Evolutionary conservation across 2,797 vertebrate genomes (phyloP).

Genomic region (Meriones psammophilus): DNA sequence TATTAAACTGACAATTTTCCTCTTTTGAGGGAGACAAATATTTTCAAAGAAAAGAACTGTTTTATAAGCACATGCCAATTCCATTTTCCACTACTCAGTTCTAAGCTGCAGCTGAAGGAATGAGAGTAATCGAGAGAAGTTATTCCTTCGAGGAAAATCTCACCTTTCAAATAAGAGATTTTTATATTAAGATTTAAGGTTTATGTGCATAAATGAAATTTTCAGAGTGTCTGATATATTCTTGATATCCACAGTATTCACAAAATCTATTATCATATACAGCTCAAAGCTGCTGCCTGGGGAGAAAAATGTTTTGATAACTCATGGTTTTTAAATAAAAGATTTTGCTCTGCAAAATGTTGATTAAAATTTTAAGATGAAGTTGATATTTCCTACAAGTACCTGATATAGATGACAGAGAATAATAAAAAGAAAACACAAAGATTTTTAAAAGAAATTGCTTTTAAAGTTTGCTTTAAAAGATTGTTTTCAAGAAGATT

Average conservation of each 20-base stretch:
- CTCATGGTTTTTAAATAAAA: constrained; percentile 69
- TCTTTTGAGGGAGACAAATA: not conserved
- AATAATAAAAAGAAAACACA: constrained; percentile 57
- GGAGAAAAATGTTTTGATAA: constrained; percentile 73
- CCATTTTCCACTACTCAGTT: not conserved
- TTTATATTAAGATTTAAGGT: constrained; percentile 57
- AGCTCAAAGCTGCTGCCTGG: constrained; percentile 62
- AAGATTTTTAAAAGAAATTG: constrained; percentile 59
- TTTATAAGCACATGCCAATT: not conserved
- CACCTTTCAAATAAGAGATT: constrained; percentile 46
- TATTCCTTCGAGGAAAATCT: constrained; percentile 47
- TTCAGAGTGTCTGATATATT: constrained; percentile 35
- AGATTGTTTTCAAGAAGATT: constrained; percentile 63
- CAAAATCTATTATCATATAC: constrained; percentile 52
- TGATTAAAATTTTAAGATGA: constrained; percentile 81
- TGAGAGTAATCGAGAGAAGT: not conserved
- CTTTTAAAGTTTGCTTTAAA: constrained; percentile 1
- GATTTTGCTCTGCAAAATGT: constrained; percentile 75
- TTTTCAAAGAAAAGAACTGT: not conserved
- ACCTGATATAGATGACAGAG: constrained; percentile 22
- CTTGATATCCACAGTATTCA: constrained; percentile 46
- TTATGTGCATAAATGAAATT: constrained; percentile 55
- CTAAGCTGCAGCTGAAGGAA: constrained; percentile 7
- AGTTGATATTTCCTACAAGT: constrained; percentile 73
- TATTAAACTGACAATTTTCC: constrained; percentile 24